Percentiles rank a stretch among this genome's conserved stretches.
Evolutionary conservation across 2,113 vertebrate species (phyloP).

Genomic region (Eurypyga helias): DNA sequence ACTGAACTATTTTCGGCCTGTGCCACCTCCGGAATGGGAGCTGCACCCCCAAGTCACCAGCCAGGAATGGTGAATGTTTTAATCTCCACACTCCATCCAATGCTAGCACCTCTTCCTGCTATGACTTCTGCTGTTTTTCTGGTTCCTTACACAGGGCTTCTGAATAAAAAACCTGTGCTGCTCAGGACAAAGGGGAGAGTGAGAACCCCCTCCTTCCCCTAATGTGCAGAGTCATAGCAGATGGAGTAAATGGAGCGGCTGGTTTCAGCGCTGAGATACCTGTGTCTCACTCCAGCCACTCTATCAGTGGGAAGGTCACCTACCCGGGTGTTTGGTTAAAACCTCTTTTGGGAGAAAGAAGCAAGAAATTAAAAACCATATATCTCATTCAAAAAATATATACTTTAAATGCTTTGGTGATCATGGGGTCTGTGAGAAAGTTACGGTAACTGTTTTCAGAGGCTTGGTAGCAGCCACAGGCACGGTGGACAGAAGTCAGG

Average conservation of each 20-base stretch:
- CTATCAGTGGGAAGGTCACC: not conserved
- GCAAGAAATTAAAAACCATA: not conserved
- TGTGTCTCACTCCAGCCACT: not conserved
- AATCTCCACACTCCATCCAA: rapidly evolving
- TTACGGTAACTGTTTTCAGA: not conserved
- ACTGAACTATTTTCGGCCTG: not conserved
- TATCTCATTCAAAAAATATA: not conserved
- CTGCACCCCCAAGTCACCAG: rapidly evolving
- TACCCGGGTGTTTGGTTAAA: not conserved
- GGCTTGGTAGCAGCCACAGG: not conserved
- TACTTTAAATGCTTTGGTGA: not conserved
- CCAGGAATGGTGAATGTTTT: not conserved
- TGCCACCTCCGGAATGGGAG: not conserved
- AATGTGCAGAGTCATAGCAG: not conserved
- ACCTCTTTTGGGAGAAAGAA: not conserved
- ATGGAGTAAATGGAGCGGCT: not conserved
- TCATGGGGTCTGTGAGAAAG: not conserved
- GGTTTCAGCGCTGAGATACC: not conserved
- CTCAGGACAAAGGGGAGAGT: not conserved
- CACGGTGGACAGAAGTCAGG: not conserved
- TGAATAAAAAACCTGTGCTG: not conserved
- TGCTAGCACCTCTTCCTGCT: not conserved
- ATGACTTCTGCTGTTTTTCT: not conserved
- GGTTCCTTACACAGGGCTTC: not conserved
- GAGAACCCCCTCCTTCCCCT: not conserved